Percentiles rank a stretch among this genome's conserved stretches.
Conservation (phyloP, 2,888 invertebrate genomes). For the Cheilosia scutellata region DNA sequence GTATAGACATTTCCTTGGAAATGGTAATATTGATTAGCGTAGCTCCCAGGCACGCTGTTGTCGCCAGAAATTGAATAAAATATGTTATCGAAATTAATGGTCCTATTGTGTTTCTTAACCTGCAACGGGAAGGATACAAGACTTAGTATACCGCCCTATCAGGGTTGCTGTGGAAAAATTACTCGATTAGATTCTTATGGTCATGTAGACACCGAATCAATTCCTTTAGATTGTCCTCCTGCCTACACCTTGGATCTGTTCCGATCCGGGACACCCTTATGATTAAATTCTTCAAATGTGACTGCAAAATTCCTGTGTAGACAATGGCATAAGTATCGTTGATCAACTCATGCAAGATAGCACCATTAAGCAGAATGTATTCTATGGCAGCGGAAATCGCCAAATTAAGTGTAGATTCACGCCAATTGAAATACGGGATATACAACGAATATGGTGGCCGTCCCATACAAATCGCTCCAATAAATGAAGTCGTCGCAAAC, state of each 20-base stretch:
- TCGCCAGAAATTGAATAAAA: slow-evolving; percentile 78
- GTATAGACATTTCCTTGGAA: slow-evolving; percentile 76
- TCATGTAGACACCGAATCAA: slow-evolving; percentile 78
- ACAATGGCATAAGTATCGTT: background rate
- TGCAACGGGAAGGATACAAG: background rate
- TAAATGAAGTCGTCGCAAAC: too few species aligned
- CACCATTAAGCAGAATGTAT: background rate
- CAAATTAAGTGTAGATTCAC: background rate
- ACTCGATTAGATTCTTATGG: slow-evolving; percentile 79
- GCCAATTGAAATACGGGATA: background rate
- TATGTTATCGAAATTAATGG: slow-evolving; percentile 43
- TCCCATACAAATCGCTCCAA: background rate
- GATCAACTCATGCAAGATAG: background rate
- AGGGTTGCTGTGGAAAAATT: background rate
- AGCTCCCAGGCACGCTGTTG: slow-evolving; percentile 78
- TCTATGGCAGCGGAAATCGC: background rate
- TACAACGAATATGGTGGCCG: background rate
- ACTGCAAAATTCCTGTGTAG: background rate
- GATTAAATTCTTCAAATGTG: slow-evolving; percentile 64
- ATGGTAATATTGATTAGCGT: slow-evolving; percentile 78
- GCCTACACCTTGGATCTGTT: slow-evolving; percentile 48
- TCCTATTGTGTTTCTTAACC: background rate
- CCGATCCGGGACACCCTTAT: slow-evolving; percentile 77
- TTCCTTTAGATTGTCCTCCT: slow-evolving; percentile 75
- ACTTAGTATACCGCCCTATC: background rate